Evolutionary conservation across 2,797 vertebrate genomes (phyloP).

Genomic region (Cygnus olor): DNA sequence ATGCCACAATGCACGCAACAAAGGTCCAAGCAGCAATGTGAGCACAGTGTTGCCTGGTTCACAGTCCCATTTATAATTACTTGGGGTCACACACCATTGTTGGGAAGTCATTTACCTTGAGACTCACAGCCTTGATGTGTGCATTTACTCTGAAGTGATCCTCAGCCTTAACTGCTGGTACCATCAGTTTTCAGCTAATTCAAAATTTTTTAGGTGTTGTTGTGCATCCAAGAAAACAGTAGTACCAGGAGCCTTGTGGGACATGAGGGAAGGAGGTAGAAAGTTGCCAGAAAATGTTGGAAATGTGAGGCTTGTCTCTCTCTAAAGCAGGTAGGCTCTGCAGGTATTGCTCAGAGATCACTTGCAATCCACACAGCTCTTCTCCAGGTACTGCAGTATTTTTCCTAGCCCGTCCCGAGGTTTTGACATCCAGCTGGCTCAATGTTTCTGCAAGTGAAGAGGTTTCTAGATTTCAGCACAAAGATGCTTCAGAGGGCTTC

Average conservation of each 20-base stretch:
- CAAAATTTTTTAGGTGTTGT: background rate
- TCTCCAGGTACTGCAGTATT: background rate
- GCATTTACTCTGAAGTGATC: background rate
- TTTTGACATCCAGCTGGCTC: background rate
- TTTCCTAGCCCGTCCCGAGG: background rate
- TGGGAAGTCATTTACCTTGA: background rate
- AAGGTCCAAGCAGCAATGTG: accelerated
- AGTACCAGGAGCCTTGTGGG: background rate
- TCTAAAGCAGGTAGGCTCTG: background rate
- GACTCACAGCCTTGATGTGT: background rate
- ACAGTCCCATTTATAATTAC: background rate
- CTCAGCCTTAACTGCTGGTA: background rate
- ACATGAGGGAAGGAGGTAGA: background rate
- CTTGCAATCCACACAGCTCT: background rate
- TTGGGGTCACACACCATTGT: background rate
- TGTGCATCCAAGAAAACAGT: background rate
- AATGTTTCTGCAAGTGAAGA: background rate
- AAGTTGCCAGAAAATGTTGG: background rate
- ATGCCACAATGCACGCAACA: background rate
- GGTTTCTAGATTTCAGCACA: background rate
- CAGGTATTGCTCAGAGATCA: background rate
- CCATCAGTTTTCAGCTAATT: background rate
- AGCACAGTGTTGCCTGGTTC: background rate
- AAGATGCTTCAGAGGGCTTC: background rate
- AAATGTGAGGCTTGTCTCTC: background rate